Base-by-base conservation (phyloP, 2,113 vertebrate species). In the Hemichromis elongatus region DNA sequence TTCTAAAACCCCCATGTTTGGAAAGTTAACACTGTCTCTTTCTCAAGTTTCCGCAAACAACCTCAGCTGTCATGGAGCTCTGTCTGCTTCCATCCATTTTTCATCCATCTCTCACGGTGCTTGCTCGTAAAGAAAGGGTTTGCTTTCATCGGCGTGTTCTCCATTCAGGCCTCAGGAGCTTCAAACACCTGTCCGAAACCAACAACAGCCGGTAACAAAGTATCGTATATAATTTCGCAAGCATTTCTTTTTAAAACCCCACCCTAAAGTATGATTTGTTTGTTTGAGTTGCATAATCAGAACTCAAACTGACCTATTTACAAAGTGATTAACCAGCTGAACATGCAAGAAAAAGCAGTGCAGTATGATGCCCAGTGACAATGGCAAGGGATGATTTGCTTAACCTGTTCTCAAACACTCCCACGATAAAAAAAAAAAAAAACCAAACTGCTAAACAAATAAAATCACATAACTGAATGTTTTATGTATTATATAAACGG, bases 1-100 rank as follows among this genome's bases (percentile, higher is more conserved):
- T 66, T 37, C 89, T 70, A 24, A 82, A 86, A 82, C 57, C 81
- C 59, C 86, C 82, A 82, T 77, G 89, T 92, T 92, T 82, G 77
- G 91, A 81, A 88, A 91, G 81, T 81, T 45, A 85, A 92, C 81
- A 80, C 70, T 52, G 10, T 88, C 91, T 88, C 52, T 85, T 88
- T 80, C 91, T 94, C 88, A 13, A 68, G 81, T 92, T 93, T 93
- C 92, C 77, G 63, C 90, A 89, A 91, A 89, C 92, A 86, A 42
- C 84, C 73, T 93, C 93, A 94, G 90, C 92, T 95, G 94, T 47
- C 28, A 4, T 42, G 13, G 57, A 87, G 86, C 82, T 4, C 79
- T 57, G 86, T 84, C 87, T 88, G 75, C 79, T 66, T 90, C 84
- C 70, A 77, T 52, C 33, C 45, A 45, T 80, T 82, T 33, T 77